Evolutionary conservation across 2,797 vertebrate species (phyloP).

Genomic region (Chrysocyon brachyurus): DNA sequence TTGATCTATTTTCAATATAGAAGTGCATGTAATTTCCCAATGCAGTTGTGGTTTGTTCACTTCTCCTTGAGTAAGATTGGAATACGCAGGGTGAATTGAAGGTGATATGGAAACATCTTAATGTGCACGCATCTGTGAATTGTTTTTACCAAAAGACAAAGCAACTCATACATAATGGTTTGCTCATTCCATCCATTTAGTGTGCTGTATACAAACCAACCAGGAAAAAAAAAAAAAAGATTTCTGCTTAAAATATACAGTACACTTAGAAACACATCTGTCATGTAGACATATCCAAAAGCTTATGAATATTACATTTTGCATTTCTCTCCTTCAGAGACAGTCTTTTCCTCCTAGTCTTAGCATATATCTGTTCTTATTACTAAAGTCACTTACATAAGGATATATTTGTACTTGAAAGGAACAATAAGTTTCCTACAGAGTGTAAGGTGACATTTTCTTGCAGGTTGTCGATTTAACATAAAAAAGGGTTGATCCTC

Average conservation of each 20-base stretch:
- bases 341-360: constrained; percentile 68
- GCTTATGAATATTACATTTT: constrained; percentile 84
- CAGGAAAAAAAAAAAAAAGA: constrained; percentile 53
- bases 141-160: constrained; percentile 70
- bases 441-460: constrained; percentile 73
- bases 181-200: constrained; percentile 57
- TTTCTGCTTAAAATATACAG: constrained; percentile 79
- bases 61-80: constrained; percentile 69
- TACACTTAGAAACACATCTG: constrained; percentile 82
- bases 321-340: constrained; percentile 71
- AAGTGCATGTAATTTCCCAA: constrained; percentile 43
- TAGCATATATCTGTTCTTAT: constrained; percentile 74
- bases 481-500: constrained; percentile 51
- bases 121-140: constrained; percentile 37
- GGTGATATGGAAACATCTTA: constrained; percentile 69
- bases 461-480: constrained; percentile 58
- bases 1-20: constrained; percentile 48
- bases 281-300: constrained; percentile 80
- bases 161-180: constrained; percentile 51
- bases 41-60: constrained; percentile 35
- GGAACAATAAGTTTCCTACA: constrained; percentile 67
- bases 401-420: constrained; percentile 74
- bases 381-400: constrained; percentile 81
- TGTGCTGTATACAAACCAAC: constrained; percentile 73
- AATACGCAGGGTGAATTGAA: constrained; percentile 53